Base-by-base conservation (phyloP, 2,797 vertebrate genomes). In the Mionectes olivaceus region DNA sequence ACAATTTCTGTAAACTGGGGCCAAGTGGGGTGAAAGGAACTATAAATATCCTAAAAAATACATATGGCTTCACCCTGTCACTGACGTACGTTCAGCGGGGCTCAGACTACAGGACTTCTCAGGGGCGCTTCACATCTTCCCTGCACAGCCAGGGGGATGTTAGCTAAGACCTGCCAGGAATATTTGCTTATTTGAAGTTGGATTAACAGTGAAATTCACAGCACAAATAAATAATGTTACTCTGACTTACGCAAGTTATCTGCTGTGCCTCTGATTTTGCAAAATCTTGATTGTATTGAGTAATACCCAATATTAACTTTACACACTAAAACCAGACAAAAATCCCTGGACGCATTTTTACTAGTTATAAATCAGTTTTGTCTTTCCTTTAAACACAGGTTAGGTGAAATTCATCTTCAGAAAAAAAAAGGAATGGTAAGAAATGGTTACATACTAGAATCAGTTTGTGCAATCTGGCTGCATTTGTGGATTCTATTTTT, bases 1-100 rank as follows among this genome's bases (percentile, higher is more conserved):
- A 97, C 89, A 95, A 93, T 96, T 97, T 96, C 94, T 97, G 95
- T 91, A 96, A 97, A 91, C 85, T 71, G 83, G 79, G 92, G 95
- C 80, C 57, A 97, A 97, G 94, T 89, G 67, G 87, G 81, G 90
- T 96, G 95, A 97, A 95, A 96, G 63, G 59, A 91, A 64, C 71
- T 91, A 94, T 96, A 96, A 97, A 95, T 92, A 97, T 83, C 82
- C 77, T 89, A 95, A 97, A 96, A 89, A 89, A 92, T 85, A 95
- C 75, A 77, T 81, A 43, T 80, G 79, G 67, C 79, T 93, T 87
- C 84, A 73, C 81, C 74, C 93, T 94, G 52, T 77, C 79, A 78
- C 32, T 4, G 1, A 28, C 46, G 19, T 13, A 47, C 0, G 6
- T 25, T 70, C 59, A 89, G 23, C 6, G 3, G 18, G 71, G 65